phyloP scores from a whole-genome alignment of 2,888 invertebrate species.

The Ligdia adustata region DNA sequence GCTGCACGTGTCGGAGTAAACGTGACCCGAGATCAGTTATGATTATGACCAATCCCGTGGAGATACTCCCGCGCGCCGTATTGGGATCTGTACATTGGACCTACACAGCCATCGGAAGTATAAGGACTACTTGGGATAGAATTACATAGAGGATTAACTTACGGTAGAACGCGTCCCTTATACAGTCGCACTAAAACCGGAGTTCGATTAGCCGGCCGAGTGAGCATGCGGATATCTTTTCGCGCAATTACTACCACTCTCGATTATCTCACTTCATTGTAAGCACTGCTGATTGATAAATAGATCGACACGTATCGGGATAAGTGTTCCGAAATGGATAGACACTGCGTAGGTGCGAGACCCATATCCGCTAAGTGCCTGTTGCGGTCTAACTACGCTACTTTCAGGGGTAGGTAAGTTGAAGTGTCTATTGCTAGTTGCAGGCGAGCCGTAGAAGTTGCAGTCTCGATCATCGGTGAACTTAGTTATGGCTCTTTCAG shows the following conservation, averaged over 20 bases:
- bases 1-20: constrained; percentile 7
- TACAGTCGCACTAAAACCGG: constrained; percentile 12
- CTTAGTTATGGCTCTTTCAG: too few relatives aligned
- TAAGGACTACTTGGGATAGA: constrained; percentile 8
- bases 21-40: constrained; percentile 11
- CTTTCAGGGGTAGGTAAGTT: too few relatives aligned
- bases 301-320: constrained; percentile 16
- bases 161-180: constrained; percentile 9
- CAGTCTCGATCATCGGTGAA: too few relatives aligned
- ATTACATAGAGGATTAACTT: constrained; percentile 13
- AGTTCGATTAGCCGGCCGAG: constrained; percentile 21
- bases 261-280: constrained; percentile 22
- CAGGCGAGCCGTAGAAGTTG: too few relatives aligned
- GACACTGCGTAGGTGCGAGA: constrained; percentile 19
- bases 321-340: constrained; percentile 24
- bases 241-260: constrained; percentile 16
- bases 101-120: constrained; percentile 1
- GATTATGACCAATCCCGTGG: constrained; percentile 11
- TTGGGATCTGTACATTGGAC: constrained; percentile 1
- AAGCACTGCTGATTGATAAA: constrained; percentile 22
- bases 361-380: constrained; percentile 1
- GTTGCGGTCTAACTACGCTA: not conserved
- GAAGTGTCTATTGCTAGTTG: too few relatives aligned
- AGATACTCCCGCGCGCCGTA: constrained; percentile 6
- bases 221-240: constrained; percentile 18